A percentile compares a stretch with the other conserved stretches of the same genome.
phyloP scores from a whole-genome alignment of 2,113 vertebrate species.

The Suricata suricatta region DNA sequence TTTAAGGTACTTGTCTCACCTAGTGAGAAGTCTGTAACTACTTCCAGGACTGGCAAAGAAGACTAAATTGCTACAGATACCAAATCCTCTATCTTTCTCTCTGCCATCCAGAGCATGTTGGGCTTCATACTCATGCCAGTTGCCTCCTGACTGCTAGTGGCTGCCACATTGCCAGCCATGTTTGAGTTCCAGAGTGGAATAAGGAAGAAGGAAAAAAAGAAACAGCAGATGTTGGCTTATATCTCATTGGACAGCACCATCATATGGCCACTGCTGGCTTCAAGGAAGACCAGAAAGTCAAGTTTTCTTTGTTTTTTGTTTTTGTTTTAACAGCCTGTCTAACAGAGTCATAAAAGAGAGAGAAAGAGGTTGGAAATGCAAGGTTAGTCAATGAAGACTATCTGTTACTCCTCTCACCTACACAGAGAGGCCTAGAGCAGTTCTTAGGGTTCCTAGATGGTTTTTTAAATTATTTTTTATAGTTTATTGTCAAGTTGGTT shows the following conservation, averaged over 20 bases:
- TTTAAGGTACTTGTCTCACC: not conserved
- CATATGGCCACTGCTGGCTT: not conserved
- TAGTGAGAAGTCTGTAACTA: not conserved
- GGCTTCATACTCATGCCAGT: not conserved
- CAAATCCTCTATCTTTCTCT: not conserved
- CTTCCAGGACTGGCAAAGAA: not conserved
- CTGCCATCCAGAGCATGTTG: not conserved
- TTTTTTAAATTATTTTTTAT: not conserved
- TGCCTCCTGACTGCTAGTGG: not conserved
- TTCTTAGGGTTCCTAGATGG: not conserved
- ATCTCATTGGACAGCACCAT: not conserved
- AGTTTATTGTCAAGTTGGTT: no score
- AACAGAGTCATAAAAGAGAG: not conserved
- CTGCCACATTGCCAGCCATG: not conserved
- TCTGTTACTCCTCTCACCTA: not conserved
- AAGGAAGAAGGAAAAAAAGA: not conserved
- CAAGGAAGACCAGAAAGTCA: not conserved
- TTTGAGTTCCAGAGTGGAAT: not conserved
- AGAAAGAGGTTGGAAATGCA: not conserved
- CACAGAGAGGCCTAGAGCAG: not conserved
- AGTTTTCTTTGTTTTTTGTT: not conserved
- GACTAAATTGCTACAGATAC: not conserved
- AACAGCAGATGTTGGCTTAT: not conserved
- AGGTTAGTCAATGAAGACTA: not conserved
- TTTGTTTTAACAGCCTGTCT: not conserved